A percentile compares a stretch with the other conserved stretches of the same genome.
Conservation (phyloP, 1,140 invertebrate species). For the Spodoptera litura region DNA sequence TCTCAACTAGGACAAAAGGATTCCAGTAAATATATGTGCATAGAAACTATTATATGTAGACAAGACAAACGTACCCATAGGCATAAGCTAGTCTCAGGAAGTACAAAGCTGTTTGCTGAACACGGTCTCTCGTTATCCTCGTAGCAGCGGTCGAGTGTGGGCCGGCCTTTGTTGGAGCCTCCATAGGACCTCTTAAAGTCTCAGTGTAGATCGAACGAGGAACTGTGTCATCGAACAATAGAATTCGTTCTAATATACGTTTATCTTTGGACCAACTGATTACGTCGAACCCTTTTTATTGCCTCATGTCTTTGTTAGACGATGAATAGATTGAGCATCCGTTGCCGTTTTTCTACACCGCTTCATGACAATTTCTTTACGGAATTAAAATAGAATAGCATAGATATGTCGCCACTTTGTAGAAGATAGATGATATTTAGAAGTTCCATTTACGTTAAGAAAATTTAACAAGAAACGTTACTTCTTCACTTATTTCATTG, state of each 20-base stretch:
- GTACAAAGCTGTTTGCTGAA: conserved; percentile 47
- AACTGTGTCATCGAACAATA: conserved; percentile 48
- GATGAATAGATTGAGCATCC: conserved; percentile 6
- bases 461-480: too few species aligned
- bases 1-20: too few species aligned
- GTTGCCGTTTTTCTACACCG: background rate
- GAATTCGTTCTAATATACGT: conserved; percentile 31
- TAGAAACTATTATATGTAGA: too few species aligned
- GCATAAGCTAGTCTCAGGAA: conserved; percentile 25
- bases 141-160: conserved; percentile 44
- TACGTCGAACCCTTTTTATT: conserved; percentile 26
- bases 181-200: conserved; percentile 46
- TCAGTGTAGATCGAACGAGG: conserved; percentile 38
- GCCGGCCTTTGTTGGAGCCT: conserved; percentile 46
- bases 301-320: background rate
- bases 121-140: conserved; percentile 51
- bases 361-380: too few species aligned
- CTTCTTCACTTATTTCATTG: too few species aligned
- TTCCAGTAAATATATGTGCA: too few species aligned
- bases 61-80: background rate
- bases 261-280: conserved; percentile 22
- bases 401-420: background rate
- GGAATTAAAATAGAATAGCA: too few species aligned
- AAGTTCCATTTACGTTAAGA: background rate
- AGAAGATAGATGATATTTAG: background rate